These are phyloP conservation scores for Drosophila insularis DNA, from an alignment of 1,140 invertebrate species.

Conservation along the genomic window DNA sequence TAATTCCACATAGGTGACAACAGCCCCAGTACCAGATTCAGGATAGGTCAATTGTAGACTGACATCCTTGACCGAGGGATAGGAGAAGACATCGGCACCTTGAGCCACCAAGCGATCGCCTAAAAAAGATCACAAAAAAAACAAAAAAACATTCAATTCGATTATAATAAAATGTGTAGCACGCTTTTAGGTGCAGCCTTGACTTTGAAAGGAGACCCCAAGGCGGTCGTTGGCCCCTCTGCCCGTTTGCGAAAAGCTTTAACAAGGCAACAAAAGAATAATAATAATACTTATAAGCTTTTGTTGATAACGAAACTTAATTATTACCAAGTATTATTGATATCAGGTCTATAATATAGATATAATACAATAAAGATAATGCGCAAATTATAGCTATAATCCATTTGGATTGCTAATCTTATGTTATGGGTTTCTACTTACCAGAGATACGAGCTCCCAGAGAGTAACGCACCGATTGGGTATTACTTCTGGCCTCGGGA, in stretches of 20 bases:
- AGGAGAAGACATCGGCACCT: slow-evolving; percentile 56
- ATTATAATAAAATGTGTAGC: slow-evolving; percentile 2
- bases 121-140: slow-evolving; percentile 44
- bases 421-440: slow-evolving; percentile 30
- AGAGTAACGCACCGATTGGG: slow-evolving; percentile 55
- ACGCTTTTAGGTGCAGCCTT: slow-evolving; percentile 7
- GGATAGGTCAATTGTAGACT: slow-evolving; percentile 72
- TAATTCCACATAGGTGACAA: slow-evolving; percentile 71
- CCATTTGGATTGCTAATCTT: too few relatives aligned
- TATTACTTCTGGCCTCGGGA: slow-evolving; percentile 6
- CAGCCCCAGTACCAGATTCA: slow-evolving; percentile 48
- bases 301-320: not conserved
- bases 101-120: slow-evolving; percentile 71
- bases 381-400: not conserved
- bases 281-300: not conserved
- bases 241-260: not conserved
- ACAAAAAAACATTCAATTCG: too few relatives aligned
- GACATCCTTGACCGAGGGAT: slow-evolving; percentile 57
- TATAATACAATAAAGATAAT: too few relatives aligned
- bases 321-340: too few relatives aligned
- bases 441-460: slow-evolving; percentile 60
- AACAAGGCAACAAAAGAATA: not conserved
- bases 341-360: too few relatives aligned
- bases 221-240: not conserved
- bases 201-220: not conserved